These are phyloP conservation scores for Scaptomyza tumidula DNA, from an alignment of 2,888 invertebrate species.

Conservation along the genomic window DNA sequence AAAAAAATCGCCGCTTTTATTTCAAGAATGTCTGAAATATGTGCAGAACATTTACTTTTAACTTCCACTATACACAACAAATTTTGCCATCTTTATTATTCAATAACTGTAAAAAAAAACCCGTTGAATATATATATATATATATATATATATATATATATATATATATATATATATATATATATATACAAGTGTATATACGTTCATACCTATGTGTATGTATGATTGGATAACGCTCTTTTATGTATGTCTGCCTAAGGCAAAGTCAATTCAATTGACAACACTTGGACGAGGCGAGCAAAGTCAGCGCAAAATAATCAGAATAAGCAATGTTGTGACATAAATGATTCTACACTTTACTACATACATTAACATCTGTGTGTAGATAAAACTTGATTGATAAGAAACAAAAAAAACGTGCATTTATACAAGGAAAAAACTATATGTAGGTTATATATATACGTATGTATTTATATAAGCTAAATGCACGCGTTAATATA, in stretches of 20 bases:
- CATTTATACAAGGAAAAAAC: constrained; percentile 5
- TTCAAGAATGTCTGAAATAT: constrained; percentile 42
- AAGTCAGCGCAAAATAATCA: constrained; percentile 22
- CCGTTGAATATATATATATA: too few species aligned
- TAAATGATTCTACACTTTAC: constrained; percentile 3
- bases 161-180: too few species aligned
- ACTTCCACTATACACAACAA: constrained; percentile 10
- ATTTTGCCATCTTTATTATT: background rate
- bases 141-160: too few species aligned
- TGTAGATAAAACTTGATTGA: constrained; percentile 44
- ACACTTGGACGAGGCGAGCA: background rate
- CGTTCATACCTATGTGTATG: background rate
- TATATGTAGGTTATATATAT: background rate
- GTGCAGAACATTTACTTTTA: constrained; percentile 29
- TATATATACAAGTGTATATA: background rate
- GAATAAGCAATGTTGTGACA: constrained; percentile 12
- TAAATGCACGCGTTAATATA: background rate
- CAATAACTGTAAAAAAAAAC: background rate
- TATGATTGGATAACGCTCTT: background rate
- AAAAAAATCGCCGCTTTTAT: constrained; percentile 4
- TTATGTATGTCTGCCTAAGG: background rate
- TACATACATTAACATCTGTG: constrained; percentile 4
- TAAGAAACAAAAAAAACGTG: constrained; percentile 38
- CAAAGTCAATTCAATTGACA: background rate
- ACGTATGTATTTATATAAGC: background rate